Conservation (phyloP, 2,797 vertebrate genomes). For the Arremon aurantiirostris region DNA sequence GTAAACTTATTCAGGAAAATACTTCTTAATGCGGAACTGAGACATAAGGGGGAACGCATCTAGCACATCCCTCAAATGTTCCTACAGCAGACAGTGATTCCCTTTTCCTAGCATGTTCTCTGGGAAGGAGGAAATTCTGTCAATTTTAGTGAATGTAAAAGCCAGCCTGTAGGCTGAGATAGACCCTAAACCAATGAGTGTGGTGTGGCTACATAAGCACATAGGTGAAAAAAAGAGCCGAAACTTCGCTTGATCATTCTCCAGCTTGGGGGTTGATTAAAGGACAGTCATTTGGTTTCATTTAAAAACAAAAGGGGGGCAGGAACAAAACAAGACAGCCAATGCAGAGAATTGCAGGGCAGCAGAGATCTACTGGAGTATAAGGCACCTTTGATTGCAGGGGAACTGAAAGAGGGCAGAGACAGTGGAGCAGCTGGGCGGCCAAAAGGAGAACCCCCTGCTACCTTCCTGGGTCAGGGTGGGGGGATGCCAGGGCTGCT, state of each 20-base stretch:
- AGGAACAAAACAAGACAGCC: not conserved
- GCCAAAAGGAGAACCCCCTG: not conserved
- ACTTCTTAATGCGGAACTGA: not conserved
- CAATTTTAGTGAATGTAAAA: not conserved
- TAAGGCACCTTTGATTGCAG: not conserved
- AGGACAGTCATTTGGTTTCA: not conserved
- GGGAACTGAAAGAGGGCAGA: not conserved
- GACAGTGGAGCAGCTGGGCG: not conserved
- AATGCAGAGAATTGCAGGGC: not conserved
- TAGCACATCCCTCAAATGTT: not conserved
- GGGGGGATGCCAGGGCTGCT: not conserved
- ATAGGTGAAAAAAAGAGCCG: not conserved
- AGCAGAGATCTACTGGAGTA: not conserved
- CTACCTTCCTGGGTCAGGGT: not conserved
- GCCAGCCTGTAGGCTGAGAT: not conserved
- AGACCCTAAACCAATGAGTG: not conserved
- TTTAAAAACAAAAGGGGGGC: not conserved
- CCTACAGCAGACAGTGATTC: not conserved
- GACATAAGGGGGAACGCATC: not conserved
- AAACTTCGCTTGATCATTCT: not conserved
- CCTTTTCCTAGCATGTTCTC: not conserved
- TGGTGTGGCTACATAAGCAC: not conserved
- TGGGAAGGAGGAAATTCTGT: not conserved
- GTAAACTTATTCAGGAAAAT: not conserved
- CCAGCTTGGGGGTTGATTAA: not conserved